Evolutionary conservation across 2,113 vertebrate genomes (phyloP).

Genomic region (Aix galericulata): DNA sequence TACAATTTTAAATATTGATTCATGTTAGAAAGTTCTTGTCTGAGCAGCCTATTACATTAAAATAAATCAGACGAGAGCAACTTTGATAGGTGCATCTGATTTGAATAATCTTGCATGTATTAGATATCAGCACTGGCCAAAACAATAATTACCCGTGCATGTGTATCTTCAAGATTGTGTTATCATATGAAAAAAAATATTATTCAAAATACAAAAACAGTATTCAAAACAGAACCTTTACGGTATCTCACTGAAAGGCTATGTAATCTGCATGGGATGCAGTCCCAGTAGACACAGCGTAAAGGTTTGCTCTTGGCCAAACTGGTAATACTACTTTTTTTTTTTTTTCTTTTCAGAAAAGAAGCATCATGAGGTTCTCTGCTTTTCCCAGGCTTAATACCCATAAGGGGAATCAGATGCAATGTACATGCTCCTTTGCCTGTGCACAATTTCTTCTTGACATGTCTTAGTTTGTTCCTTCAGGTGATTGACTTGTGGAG

Average conservation of each 20-base stretch:
- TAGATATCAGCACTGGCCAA: neutral
- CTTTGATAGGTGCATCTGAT: neutral
- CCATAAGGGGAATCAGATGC: neutral
- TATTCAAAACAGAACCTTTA: neutral
- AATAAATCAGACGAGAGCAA: neutral
- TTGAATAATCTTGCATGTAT: neutral
- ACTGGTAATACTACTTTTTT: neutral
- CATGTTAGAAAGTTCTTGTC: neutral
- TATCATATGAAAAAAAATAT: neutral
- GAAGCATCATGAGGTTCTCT: neutral
- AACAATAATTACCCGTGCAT: fast-evolving
- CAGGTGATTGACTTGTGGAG: neutral
- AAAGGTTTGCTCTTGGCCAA: neutral
- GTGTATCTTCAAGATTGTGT: neutral
- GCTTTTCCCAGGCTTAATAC: neutral
- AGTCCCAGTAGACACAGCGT: neutral
- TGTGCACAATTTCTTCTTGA: neutral
- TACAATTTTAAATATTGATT: neutral
- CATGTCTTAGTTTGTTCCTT: neutral
- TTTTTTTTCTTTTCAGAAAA: neutral
- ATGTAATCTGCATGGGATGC: neutral
- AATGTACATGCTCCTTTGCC: neutral
- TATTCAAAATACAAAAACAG: neutral
- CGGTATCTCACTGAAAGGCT: neutral
- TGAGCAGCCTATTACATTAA: neutral